phyloP scores from a whole-genome alignment of 1,140 invertebrate species.

The Mercenaria mercenaria region DNA sequence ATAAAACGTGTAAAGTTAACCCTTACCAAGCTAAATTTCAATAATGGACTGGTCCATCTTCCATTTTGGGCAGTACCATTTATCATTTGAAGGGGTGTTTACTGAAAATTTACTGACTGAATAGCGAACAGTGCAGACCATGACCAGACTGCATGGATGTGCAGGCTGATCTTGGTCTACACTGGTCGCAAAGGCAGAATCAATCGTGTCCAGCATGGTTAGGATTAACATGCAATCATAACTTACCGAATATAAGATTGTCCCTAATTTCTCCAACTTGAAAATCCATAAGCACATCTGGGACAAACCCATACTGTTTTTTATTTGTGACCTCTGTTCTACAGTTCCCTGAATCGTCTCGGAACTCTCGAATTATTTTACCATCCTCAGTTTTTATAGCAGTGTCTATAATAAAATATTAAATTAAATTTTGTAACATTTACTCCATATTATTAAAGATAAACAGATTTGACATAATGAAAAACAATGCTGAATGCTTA shows the following conservation, averaged over 20 bases:
- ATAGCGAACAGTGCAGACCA: too few species aligned
- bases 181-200: too few species aligned
- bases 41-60: too few species aligned
- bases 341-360: conserved; percentile 39
- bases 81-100: too few species aligned
- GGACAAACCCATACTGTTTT: conserved; percentile 64
- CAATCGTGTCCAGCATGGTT: too few species aligned
- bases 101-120: too few species aligned
- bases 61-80: too few species aligned
- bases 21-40: too few species aligned
- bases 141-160: too few species aligned
- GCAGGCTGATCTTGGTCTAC: too few species aligned
- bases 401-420: conserved; percentile 47
- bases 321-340: background rate
- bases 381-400: conserved; percentile 52
- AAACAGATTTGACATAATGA: background rate
- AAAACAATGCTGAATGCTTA: background rate
- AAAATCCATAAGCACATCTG: conserved; percentile 62
- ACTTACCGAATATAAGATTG: conserved; percentile 71
- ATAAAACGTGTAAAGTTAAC: too few species aligned
- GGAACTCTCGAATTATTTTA: conserved; percentile 31
- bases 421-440: background rate
- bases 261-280: conserved; percentile 67
- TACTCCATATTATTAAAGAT: background rate
- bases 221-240: background rate